Percentiles rank a stretch among this genome's conserved stretches.
phyloP scores from a whole-genome alignment of 1,140 invertebrate genomes.

The Leptinotarsa texana region DNA sequence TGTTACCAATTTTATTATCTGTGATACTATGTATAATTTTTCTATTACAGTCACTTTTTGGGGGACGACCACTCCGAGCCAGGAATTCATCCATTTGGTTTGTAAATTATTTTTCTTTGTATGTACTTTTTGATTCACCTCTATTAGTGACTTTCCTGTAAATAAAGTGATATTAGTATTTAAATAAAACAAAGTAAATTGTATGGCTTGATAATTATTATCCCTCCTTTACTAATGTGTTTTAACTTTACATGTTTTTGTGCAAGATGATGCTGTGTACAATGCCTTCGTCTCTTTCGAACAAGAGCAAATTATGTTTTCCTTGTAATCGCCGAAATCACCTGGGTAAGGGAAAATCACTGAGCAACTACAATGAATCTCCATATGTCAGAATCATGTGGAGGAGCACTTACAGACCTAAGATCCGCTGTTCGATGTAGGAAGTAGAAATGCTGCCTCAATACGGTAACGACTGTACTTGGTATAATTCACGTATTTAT shows the following conservation, averaged over 20 bases:
- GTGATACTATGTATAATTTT: constrained; percentile 52
- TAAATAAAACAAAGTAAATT: constrained; percentile 30
- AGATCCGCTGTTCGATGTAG: neutral
- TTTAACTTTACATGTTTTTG: constrained; percentile 45
- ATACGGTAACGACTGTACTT: constrained; percentile 4
- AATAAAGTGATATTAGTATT: constrained; percentile 41
- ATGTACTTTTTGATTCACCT: constrained; percentile 5
- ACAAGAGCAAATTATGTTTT: constrained; percentile 11
- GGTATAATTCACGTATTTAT: neutral
- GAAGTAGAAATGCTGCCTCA: neutral
- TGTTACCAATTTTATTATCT: constrained; percentile 32
- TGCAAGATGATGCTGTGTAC: constrained; percentile 24
- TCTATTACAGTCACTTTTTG: constrained; percentile 50
- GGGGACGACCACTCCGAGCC: constrained; percentile 36
- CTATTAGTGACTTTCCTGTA: constrained; percentile 12
- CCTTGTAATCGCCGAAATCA: constrained; percentile 1
- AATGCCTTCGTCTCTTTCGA: constrained; percentile 15
- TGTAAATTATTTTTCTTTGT: constrained; percentile 46
- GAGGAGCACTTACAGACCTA: constrained; percentile 14
- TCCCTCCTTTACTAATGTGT: constrained; percentile 40
- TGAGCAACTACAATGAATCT: constrained; percentile 9
- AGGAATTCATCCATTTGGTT: constrained; percentile 45
- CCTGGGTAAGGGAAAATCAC: constrained; percentile 15
- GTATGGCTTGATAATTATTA: constrained; percentile 27
- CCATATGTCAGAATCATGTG: constrained; percentile 22